These are phyloP conservation scores for Tuta absoluta DNA, from an alignment of 2,888 invertebrate genomes.

Conservation along the genomic window DNA sequence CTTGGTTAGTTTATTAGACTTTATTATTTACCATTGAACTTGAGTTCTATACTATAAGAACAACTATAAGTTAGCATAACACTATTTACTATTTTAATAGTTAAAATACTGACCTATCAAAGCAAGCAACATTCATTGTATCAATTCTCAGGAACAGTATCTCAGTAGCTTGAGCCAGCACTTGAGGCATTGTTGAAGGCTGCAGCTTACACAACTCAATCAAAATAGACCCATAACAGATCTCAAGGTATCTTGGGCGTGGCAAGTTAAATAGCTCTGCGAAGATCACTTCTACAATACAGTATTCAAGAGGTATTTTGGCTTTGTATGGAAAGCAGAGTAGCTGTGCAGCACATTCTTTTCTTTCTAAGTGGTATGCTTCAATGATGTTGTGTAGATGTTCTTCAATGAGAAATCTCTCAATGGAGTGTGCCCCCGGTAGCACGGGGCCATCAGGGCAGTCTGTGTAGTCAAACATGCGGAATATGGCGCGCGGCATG, in stretches of 20 bases:
- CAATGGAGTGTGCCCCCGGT: slow-evolving; percentile 98
- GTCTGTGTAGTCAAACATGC: slow-evolving; percentile 99
- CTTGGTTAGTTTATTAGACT: too few species aligned
- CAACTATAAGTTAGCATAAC: too few species aligned
- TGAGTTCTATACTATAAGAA: too few species aligned
- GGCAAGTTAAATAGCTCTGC: slow-evolving; percentile 97
- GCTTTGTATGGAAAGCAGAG: slow-evolving; percentile 95
- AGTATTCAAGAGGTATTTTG: slow-evolving; percentile 98
- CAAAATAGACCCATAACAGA: slow-evolving; percentile 96
- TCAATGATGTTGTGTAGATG: slow-evolving; percentile 96
- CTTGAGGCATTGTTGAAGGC: slow-evolving; percentile 98
- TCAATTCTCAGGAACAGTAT: slow-evolving; percentile 97
- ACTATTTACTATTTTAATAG: slow-evolving; percentile 30
- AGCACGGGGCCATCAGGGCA: slow-evolving; percentile 96
- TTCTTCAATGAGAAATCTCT: slow-evolving; percentile 98
- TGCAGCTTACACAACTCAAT: slow-evolving; percentile 98
- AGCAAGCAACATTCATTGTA: slow-evolving; percentile 97
- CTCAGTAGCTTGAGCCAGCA: slow-evolving; percentile 98
- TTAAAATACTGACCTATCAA: slow-evolving; percentile 85
- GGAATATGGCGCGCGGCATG: slow-evolving; percentile 96
- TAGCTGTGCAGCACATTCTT: slow-evolving; percentile 96
- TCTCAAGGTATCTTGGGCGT: slow-evolving; percentile 91
- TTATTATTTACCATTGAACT: too few species aligned
- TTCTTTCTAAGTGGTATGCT: slow-evolving; percentile 92
- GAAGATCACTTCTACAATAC: slow-evolving; percentile 98